These are phyloP conservation scores for Syncerus caffer DNA, from an alignment of 2,797 vertebrate species.

Conservation along the genomic window DNA sequence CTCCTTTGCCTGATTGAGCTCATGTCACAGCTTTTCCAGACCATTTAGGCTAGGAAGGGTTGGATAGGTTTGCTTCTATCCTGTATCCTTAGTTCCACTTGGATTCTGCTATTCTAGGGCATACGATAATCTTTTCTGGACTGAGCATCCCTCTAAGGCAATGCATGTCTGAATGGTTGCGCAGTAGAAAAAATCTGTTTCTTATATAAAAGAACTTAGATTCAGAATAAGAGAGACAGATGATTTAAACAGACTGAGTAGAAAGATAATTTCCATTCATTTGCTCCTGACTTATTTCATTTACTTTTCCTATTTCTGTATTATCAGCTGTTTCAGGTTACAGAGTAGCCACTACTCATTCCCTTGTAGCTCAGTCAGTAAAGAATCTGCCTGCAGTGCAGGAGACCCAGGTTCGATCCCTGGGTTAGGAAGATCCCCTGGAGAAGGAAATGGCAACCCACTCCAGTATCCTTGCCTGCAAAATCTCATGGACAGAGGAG, in stretches of 20 bases:
- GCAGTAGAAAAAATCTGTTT: neutral
- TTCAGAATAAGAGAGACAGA: neutral
- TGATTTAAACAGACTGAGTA: neutral
- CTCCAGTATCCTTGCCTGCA: too few relatives aligned
- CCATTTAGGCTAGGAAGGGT: neutral
- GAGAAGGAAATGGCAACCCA: too few relatives aligned
- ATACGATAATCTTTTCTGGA: neutral
- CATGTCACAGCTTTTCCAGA: slow-evolving; percentile 14
- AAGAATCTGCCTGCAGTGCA: too few relatives aligned
- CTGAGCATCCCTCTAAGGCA: neutral
- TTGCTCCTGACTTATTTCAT: neutral
- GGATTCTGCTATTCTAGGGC: neutral
- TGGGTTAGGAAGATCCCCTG: too few relatives aligned
- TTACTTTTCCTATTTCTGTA: neutral
- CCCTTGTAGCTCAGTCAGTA: too few relatives aligned
- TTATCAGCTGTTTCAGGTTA: neutral
- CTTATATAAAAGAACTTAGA: neutral
- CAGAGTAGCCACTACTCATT: slow-evolving; percentile 8
- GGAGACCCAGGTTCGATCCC: too few relatives aligned
- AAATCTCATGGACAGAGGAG: too few relatives aligned
- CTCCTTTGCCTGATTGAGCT: neutral
- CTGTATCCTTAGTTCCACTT: neutral
- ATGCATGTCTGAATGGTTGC: neutral
- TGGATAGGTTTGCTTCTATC: neutral
- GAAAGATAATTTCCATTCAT: neutral